Evolutionary conservation across 1,140 invertebrate species (phyloP), one percentile per base, ranked within the genome.

Genomic region (Drosophila melanica): DNA sequence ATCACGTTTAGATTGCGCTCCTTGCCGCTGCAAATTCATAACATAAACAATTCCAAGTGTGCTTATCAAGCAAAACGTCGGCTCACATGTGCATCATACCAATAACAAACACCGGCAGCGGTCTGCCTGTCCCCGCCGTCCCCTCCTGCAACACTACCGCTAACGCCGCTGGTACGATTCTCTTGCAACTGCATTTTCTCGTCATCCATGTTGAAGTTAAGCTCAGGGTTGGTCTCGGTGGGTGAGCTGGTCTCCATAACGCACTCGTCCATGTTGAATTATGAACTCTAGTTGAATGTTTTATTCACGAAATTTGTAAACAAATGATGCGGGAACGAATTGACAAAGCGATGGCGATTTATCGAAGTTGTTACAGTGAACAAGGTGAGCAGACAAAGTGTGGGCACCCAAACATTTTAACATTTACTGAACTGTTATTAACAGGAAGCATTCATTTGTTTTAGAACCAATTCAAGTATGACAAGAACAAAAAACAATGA

Each of bases 1-100:
- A 96, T 95, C 66, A 97, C 95, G 84, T 98, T 98, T 1, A 98
- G 93, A 92, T 98, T 98, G 66, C 98, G 93, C 30, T 98, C 97
- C 93, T 98, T 98, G 8, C 97, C 97, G 93, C 98, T 98, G 90
- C 64, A 90, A 75, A 58, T 48, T 9, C 11, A 53, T n/a, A 57
- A 44, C 12, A 10, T 27, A 27, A 47, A 72, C 33, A 72, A 39
- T 14, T 55, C 10, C 50, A 23, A 67, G 45, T 48, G 33, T 48
- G 18, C 44, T 57, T 30, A 23, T 39, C 33, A 44, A 59, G 30
- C 18, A 53, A 47, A 63, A 33, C 20, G 11, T 55, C 10, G 48
- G n/a, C 18, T 55, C 20, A 75, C 23, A 39, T 63, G 11, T 45
- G 39, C 84, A 53, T 71, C 84, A 53, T 71, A 91, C 90, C 90